phyloP scores from a whole-genome alignment of 2,113 vertebrate species.

The Pelvicachromis taeniatus region DNA sequence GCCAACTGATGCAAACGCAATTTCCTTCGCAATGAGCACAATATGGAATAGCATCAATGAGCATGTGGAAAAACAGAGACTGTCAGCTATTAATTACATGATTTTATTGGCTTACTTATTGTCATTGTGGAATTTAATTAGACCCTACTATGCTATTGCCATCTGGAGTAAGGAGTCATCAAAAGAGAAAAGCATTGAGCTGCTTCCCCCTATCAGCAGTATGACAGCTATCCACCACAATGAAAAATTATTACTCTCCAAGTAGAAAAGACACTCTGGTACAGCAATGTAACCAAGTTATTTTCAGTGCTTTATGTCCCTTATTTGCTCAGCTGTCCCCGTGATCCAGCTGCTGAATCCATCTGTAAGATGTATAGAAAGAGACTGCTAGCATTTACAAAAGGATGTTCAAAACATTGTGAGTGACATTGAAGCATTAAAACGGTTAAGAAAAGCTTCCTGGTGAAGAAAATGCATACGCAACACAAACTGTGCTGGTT shows the following conservation, averaged over 20 bases:
- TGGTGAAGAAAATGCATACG: background rate
- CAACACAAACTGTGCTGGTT: background rate
- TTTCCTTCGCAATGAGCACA: background rate
- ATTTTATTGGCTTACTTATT: slow-evolving; percentile 34
- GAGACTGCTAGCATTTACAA: background rate
- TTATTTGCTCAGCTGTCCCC: slow-evolving; percentile 12
- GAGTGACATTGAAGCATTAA: background rate
- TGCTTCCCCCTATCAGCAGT: slow-evolving; percentile 4
- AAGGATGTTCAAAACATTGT: background rate
- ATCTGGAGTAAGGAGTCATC: slow-evolving; percentile 36
- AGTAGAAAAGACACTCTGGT: slow-evolving; percentile 2
- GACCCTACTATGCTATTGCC: slow-evolving; percentile 24
- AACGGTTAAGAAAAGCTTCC: background rate
- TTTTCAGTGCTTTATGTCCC: slow-evolving; percentile 10
- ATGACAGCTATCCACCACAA: slow-evolving; percentile 25
- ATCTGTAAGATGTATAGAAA: background rate
- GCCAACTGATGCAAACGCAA: background rate
- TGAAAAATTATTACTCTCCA: slow-evolving; percentile 30
- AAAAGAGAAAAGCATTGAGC: slow-evolving; percentile 16
- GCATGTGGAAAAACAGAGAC: slow-evolving; percentile 7
- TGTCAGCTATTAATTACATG: slow-evolving; percentile 34
- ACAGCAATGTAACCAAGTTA: background rate
- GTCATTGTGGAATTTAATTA: slow-evolving; percentile 34
- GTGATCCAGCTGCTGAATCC: background rate
- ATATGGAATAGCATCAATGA: background rate